A percentile compares a stretch with the other conserved stretches of the same genome.
Evolutionary conservation across 2,113 vertebrate genomes (phyloP).

Genomic region (Lepus americanus): DNA sequence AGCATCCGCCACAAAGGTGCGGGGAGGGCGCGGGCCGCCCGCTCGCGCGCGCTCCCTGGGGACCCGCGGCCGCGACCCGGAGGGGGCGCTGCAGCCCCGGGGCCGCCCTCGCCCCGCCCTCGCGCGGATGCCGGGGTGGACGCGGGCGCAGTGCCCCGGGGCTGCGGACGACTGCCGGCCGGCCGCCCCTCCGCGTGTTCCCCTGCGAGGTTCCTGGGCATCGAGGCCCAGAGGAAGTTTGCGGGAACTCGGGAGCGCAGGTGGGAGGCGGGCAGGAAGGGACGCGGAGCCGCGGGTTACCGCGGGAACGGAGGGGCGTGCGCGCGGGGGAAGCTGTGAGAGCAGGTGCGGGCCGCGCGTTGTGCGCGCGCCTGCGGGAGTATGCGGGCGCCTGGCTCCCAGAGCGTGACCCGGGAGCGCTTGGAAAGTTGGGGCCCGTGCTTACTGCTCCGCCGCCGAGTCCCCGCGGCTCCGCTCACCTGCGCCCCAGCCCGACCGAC

Average conservation of each 20-base stretch:
- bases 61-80: conserved; percentile 1
- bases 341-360: background rate
- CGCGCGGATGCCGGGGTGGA: background rate
- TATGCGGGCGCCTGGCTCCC: background rate
- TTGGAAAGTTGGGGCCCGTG: conserved; percentile 61
- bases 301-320: background rate
- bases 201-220: background rate
- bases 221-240: conserved; percentile 41
- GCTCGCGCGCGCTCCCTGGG: background rate
- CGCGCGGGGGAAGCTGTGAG: background rate
- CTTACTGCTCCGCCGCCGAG: background rate
- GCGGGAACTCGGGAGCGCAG: background rate
- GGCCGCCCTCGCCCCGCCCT: background rate
- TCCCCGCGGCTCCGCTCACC: background rate
- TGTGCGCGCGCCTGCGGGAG: conserved; percentile 29
- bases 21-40: background rate
- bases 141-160: background rate
- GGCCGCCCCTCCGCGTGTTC: background rate
- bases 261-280: background rate
- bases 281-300: background rate
- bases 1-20: conserved; percentile 99
- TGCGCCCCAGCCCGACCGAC: background rate
- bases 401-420: background rate
- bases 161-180: conserved; percentile 27
- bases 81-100: conserved; percentile 71